These are phyloP conservation scores for Dryas iulia DNA, from an alignment of 1,140 invertebrate genomes.

Conservation along the genomic window DNA sequence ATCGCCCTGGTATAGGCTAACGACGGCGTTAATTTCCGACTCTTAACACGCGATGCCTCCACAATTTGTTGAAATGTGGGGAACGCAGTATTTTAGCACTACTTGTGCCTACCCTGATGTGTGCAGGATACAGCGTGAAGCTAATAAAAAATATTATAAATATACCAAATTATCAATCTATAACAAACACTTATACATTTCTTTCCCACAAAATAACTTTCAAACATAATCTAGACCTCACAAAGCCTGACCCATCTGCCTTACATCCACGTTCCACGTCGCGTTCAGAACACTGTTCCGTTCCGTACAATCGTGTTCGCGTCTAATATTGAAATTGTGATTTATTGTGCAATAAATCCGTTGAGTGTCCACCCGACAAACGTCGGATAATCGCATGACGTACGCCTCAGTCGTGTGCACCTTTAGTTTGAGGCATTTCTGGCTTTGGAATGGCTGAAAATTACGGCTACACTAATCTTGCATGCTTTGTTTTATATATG, in stretches of 20 bases:
- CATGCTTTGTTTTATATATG: slow-evolving; percentile 1
- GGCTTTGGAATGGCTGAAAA: slow-evolving; percentile 10
- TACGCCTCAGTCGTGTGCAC: slow-evolving; percentile 43
- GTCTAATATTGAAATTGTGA: slow-evolving; percentile 73
- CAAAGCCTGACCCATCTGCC: neutral
- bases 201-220: neutral
- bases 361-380: slow-evolving; percentile 56
- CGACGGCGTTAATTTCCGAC: too few relatives aligned
- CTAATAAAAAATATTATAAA: too few relatives aligned
- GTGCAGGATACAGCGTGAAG: too few relatives aligned
- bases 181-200: too few relatives aligned
- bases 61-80: too few relatives aligned
- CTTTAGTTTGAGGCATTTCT: slow-evolving; percentile 35
- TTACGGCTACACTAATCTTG: neutral
- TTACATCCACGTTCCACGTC: slow-evolving; percentile 26
- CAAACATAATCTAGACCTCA: neutral
- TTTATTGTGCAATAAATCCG: slow-evolving; percentile 64
- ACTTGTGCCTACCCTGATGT: too few relatives aligned
- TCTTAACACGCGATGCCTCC: too few relatives aligned
- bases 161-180: too few relatives aligned
- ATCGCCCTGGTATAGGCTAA: too few relatives aligned
- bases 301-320: slow-evolving; percentile 41
- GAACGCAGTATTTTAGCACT: too few relatives aligned
- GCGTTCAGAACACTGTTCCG: slow-evolving; percentile 30
- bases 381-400: slow-evolving; percentile 69